Evolutionary conservation across 2,888 invertebrate genomes (phyloP).

Genomic region (Xanthia togata): DNA sequence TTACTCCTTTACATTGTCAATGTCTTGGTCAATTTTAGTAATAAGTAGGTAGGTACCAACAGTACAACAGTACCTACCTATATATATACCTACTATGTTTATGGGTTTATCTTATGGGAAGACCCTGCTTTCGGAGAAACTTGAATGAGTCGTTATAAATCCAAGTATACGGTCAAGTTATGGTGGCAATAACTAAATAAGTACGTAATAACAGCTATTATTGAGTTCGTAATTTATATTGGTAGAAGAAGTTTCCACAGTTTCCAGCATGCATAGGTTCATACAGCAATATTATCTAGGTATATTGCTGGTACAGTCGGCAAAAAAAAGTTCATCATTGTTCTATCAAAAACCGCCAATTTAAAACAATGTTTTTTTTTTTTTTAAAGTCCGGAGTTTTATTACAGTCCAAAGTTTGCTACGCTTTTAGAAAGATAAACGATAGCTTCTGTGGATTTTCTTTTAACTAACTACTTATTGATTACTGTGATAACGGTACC

Average conservation of each 20-base stretch:
- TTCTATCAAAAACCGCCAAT: not conserved
- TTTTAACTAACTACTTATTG: not conserved
- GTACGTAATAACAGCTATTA: not conserved
- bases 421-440: too few species aligned
- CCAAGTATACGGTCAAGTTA: not conserved
- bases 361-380: not conserved
- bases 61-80: too few species aligned
- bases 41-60: not conserved
- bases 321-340: not conserved
- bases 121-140: not conserved
- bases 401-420: too few species aligned
- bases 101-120: not conserved
- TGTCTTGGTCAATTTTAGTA: conserved; percentile 8
- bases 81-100: not conserved
- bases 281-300: not conserved
- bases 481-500: not conserved
- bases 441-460: too few species aligned
- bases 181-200: not conserved
- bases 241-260: not conserved
- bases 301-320: too few species aligned
- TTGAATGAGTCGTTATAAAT: not conserved
- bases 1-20: conserved; percentile 18
- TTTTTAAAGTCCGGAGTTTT: too few species aligned
- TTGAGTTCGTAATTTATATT: too few species aligned
- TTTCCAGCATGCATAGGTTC: not conserved